These are phyloP conservation scores for Phyto melanocephala DNA, from an alignment of 2,888 invertebrate species.

Conservation along the genomic window DNA sequence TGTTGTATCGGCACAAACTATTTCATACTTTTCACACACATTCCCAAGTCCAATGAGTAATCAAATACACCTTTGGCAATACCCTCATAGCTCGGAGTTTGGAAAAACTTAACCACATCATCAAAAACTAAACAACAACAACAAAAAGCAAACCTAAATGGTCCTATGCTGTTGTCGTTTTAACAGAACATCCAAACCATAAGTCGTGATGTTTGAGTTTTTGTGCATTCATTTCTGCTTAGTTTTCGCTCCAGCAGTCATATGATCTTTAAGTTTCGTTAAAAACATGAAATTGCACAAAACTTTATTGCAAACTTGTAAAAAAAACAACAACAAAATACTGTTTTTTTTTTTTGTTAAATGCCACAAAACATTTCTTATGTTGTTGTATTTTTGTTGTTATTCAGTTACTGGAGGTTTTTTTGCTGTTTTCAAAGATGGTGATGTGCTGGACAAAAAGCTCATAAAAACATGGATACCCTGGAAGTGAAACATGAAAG, in stretches of 20 bases:
- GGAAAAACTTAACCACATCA: slow-evolving; percentile 23
- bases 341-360: slow-evolving; percentile 10
- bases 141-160: slow-evolving; percentile 12
- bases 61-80: neutral
- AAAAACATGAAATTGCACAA: slow-evolving; percentile 61
- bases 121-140: slow-evolving; percentile 4
- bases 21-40: neutral
- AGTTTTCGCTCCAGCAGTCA: slow-evolving; percentile 44
- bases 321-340: slow-evolving; percentile 19
- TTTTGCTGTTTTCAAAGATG: neutral
- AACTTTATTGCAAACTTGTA: slow-evolving; percentile 22
- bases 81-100: too few species aligned
- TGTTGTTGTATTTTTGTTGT: neutral
- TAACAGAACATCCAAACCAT: slow-evolving; percentile 18
- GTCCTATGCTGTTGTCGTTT: slow-evolving; percentile 40
- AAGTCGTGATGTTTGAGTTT: slow-evolving; percentile 51
- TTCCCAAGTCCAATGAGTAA: neutral
- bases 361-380: slow-evolving; percentile 42
- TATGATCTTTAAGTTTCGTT: slow-evolving; percentile 57
- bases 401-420: slow-evolving; percentile 39
- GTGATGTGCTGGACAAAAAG: slow-evolving; percentile 32
- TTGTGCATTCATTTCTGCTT: slow-evolving; percentile 10
- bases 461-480: slow-evolving; percentile 13
- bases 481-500: slow-evolving; percentile 36
- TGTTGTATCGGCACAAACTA: too few species aligned